Percentiles rank a stretch among this genome's conserved stretches.
Evolutionary conservation across 2,113 vertebrate species (phyloP).

Genomic region (Callorhinus ursinus): DNA sequence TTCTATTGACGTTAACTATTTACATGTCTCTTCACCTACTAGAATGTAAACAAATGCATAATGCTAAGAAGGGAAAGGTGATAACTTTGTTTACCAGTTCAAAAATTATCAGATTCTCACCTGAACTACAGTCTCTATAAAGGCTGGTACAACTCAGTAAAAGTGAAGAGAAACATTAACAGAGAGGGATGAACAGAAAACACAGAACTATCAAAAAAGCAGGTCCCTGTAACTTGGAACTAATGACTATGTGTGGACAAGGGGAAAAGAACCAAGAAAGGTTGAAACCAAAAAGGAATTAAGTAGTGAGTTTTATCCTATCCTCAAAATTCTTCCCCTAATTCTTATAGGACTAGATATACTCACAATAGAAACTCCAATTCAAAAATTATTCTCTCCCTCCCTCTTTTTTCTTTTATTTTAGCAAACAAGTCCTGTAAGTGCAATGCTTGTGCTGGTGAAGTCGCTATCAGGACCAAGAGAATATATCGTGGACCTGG

Average conservation of each 20-base stretch:
- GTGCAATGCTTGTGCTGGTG: slow-evolving; percentile 97
- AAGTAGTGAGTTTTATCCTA: not conserved
- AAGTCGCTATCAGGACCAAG: slow-evolving; percentile 93
- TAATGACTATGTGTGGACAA: not conserved
- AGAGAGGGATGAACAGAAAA: not conserved
- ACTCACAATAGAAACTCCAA: not conserved
- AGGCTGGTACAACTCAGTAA: not conserved
- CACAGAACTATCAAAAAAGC: not conserved
- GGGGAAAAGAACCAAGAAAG: not conserved
- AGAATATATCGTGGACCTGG: slow-evolving; percentile 96
- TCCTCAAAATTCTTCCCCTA: slow-evolving; percentile 5
- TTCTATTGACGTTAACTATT: slow-evolving; percentile 6
- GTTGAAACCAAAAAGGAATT: not conserved
- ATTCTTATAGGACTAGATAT: not conserved
- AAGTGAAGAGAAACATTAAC: slow-evolving; percentile 2
- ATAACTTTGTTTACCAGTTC: not conserved
- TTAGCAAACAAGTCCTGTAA: slow-evolving; percentile 95
- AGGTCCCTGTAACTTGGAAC: not conserved
- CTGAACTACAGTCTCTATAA: not conserved
- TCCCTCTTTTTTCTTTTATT: slow-evolving; percentile 66
- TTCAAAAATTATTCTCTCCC: not conserved
- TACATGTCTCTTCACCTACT: not conserved
- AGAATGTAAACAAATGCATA: not conserved
- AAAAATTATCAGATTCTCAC: slow-evolving; percentile 46
- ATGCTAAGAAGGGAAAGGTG: not conserved